phyloP scores from a whole-genome alignment of 2,888 invertebrate genomes.

The Drosophila setosimentum region DNA sequence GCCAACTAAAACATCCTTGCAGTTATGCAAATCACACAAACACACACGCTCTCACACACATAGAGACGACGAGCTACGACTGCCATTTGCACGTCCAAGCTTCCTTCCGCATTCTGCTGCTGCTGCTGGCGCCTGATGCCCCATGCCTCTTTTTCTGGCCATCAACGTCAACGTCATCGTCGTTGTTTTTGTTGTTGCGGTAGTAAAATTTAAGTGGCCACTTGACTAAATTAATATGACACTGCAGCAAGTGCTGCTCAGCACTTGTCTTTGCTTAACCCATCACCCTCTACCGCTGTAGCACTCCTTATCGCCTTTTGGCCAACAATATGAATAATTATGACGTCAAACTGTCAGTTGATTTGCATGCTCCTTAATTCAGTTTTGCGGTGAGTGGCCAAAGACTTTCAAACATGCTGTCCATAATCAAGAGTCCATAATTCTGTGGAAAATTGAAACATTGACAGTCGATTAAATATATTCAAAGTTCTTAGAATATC shows the following conservation, averaged over 20 bases:
- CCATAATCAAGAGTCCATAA: conserved; percentile 37
- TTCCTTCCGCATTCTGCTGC: conserved; percentile 19
- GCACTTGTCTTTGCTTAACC: conserved; percentile 56
- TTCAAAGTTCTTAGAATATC: conserved; percentile 16
- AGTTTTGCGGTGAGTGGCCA: conserved; percentile 26
- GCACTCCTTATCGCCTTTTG: conserved; percentile 43
- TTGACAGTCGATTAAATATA: conserved; percentile 35
- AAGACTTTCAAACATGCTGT: conserved; percentile 38
- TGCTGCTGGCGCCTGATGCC: not conserved
- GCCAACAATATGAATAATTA: conserved; percentile 76
- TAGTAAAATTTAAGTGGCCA: conserved; percentile 78
- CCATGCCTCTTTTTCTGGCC: not conserved
- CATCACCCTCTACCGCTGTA: not conserved
- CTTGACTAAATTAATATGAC: conserved; percentile 80
- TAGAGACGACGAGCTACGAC: conserved; percentile 24
- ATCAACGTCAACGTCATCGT: conserved; percentile 34
- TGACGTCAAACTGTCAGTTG: conserved; percentile 63
- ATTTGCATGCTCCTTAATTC: conserved; percentile 67
- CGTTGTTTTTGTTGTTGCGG: conserved; percentile 46
- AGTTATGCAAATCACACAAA: conserved; percentile 69
- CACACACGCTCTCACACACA: not conserved
- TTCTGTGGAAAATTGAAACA: conserved; percentile 36
- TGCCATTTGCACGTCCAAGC: conserved; percentile 67
- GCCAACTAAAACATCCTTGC: conserved; percentile 69
- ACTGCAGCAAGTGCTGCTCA: conserved; percentile 70